These are phyloP conservation scores for Trachelus stipa DNA, from an alignment of 2,888 invertebrate species.

Conservation along the genomic window DNA sequence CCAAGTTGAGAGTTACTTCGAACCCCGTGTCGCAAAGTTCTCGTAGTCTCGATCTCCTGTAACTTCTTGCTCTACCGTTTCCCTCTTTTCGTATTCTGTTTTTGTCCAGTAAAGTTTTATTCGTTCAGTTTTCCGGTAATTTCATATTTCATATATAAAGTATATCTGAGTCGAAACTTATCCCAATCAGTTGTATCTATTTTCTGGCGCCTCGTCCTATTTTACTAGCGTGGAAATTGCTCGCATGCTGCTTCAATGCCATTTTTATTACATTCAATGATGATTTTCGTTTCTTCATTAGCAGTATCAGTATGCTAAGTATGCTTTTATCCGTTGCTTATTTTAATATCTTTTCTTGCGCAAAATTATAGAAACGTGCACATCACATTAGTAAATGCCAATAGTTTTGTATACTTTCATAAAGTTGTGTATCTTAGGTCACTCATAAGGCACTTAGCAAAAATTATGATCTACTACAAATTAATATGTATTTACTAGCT, in stretches of 20 bases:
- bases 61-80: not conserved
- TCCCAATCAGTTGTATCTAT: not conserved
- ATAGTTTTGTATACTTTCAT: not conserved
- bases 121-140: not conserved
- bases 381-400: not conserved
- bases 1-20: conserved; percentile 39
- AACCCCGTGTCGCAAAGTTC: conserved; percentile 23
- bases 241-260: not conserved
- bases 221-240: not conserved
- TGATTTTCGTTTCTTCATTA: not conserved
- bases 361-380: not conserved
- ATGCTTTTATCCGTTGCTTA: not conserved
- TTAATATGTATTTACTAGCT: not conserved
- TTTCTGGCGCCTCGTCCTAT: not conserved
- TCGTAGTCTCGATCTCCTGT: not conserved
- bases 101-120: not conserved
- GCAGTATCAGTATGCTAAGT: not conserved
- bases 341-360: not conserved
- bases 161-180: not conserved
- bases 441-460: not conserved
- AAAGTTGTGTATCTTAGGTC: not conserved
- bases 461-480: not conserved
- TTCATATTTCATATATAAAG: not conserved
- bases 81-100: not conserved
- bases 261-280: not conserved